These are phyloP conservation scores for Pteria penguin DNA, from an alignment of 2,888 invertebrate genomes.

Conservation along the genomic window DNA sequence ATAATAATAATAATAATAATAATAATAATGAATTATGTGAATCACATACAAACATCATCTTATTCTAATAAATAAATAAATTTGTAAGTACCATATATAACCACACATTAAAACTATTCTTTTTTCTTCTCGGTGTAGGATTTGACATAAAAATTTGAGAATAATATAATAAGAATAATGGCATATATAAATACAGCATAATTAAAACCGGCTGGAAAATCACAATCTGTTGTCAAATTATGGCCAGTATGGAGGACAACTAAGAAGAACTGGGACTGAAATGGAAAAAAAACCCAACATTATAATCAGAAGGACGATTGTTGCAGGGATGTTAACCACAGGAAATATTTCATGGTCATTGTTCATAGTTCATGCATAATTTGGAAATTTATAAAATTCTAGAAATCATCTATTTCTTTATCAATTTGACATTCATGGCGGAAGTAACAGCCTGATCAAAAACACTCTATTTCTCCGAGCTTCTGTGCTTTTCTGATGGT, in stretches of 20 bases:
- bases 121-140: constrained; percentile 83
- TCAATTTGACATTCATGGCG: background rate
- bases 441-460: too few species aligned
- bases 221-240: constrained; percentile 60
- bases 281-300: constrained; percentile 13
- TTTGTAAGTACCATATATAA: background rate
- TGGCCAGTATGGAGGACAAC: constrained; percentile 72
- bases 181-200: constrained; percentile 86
- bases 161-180: constrained; percentile 95
- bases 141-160: constrained; percentile 94
- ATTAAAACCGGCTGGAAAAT: constrained; percentile 66
- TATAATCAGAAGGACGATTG: too few species aligned
- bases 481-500: too few species aligned
- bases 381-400: background rate
- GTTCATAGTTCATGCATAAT: too few species aligned
- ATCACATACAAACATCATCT: too few species aligned
- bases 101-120: background rate
- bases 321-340: too few species aligned
- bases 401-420: background rate
- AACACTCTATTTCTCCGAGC: too few species aligned
- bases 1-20: too few species aligned
- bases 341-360: too few species aligned
- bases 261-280: constrained; percentile 75
- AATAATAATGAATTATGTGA: too few species aligned
- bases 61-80: background rate